Conservation (phyloP, 2,888 invertebrate species). For the Chrysolina oricalcia region DNA sequence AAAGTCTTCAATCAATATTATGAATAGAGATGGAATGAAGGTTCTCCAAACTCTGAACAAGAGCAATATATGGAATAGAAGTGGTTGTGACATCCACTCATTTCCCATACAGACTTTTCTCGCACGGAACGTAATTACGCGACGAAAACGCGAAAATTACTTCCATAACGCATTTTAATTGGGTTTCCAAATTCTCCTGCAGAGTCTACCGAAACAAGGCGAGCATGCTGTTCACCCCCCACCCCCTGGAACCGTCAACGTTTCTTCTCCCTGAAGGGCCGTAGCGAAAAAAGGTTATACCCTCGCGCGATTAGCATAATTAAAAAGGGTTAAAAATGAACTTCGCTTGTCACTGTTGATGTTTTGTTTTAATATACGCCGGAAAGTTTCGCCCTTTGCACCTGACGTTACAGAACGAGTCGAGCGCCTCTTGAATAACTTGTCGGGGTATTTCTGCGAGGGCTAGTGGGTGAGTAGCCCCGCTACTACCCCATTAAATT, state of each 20-base stretch:
- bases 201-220: background rate
- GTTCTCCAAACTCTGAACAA: no score
- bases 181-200: conserved; percentile 4
- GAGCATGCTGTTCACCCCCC: background rate
- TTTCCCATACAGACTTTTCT: background rate
- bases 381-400: conserved; percentile 58
- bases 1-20: no score
- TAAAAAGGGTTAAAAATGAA: conserved; percentile 51
- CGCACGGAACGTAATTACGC: background rate
- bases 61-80: background rate
- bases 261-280: conserved; percentile 1
- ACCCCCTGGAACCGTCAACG: background rate
- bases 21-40: no score
- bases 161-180: conserved; percentile 2
- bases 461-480: conserved; percentile 48
- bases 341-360: conserved; percentile 46
- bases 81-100: background rate
- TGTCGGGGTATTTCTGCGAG: conserved; percentile 50
- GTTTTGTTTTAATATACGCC: conserved; percentile 58
- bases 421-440: conserved; percentile 55
- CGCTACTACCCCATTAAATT: conserved; percentile 48
- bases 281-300: conserved; percentile 30
- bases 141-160: background rate
- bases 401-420: conserved; percentile 56
- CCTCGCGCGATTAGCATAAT: conserved; percentile 46